Evolutionary conservation across 2,888 invertebrate species (phyloP).

Genomic region (Polydrusus tereticollis): DNA sequence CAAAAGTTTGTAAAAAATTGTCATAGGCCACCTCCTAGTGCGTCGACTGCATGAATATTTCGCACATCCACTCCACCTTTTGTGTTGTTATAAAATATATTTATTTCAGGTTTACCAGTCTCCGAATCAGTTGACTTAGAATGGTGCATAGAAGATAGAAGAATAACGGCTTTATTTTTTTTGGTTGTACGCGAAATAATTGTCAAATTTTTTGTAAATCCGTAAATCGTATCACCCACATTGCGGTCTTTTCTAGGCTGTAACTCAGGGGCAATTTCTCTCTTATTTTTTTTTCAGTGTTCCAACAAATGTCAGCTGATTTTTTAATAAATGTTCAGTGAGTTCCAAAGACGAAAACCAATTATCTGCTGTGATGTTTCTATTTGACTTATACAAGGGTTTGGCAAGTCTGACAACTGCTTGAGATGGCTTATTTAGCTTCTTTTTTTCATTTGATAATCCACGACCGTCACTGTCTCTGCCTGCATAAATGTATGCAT

Average conservation of each 20-base stretch:
- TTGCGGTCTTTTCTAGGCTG: neutral
- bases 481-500: slow-evolving; percentile 22
- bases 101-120: slow-evolving; percentile 13
- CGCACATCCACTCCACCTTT: slow-evolving; percentile 39
- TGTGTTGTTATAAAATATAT: slow-evolving; percentile 8
- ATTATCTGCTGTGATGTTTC: slow-evolving; percentile 59
- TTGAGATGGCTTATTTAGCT: slow-evolving; percentile 56
- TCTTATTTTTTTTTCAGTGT: slow-evolving; percentile 10
- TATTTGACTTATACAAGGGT: slow-evolving; percentile 54
- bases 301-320: neutral
- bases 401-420: slow-evolving; percentile 55
- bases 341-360: slow-evolving; percentile 54
- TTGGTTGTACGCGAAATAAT: slow-evolving; percentile 22
- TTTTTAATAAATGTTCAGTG: slow-evolving; percentile 29
- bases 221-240: slow-evolving; percentile 14
- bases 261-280: neutral
- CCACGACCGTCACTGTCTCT: slow-evolving; percentile 6
- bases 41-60: slow-evolving; percentile 15
- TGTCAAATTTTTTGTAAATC: slow-evolving; percentile 25
- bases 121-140: slow-evolving; percentile 8
- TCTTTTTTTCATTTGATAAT: slow-evolving; percentile 23
- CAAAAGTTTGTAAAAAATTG: slow-evolving; percentile 27
- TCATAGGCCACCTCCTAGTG: slow-evolving; percentile 39
- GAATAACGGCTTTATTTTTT: slow-evolving; percentile 33
- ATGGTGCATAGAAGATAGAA: slow-evolving; percentile 26